These are phyloP conservation scores for Trichogramma dendrolimi DNA, from an alignment of 2,888 invertebrate species.

Conservation along the genomic window DNA sequence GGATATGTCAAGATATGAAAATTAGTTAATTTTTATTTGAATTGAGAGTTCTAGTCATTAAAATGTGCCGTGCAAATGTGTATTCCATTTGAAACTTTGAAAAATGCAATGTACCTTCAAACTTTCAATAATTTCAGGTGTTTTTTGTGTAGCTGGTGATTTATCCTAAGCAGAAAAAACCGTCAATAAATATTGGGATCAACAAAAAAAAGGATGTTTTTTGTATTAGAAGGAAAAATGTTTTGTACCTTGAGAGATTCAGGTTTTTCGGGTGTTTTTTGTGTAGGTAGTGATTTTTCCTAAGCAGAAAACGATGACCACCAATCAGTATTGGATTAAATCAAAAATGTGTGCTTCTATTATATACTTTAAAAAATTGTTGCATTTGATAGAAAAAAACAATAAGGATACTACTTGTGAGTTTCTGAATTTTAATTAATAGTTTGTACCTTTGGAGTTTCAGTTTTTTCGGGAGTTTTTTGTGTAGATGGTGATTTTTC, in stretches of 20 bases:
- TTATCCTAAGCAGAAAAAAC: background rate
- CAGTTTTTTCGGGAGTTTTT: slow-evolving; percentile 27
- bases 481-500: slow-evolving; percentile 27
- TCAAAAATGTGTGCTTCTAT: too few relatives aligned
- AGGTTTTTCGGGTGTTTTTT: slow-evolving; percentile 27
- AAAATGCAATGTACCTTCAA: background rate
- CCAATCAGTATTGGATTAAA: too few relatives aligned
- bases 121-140: background rate
- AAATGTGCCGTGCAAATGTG: too few relatives aligned
- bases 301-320: background rate
- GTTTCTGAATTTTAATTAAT: background rate
- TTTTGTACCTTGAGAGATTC: slow-evolving; percentile 17
- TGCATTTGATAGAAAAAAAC: too few relatives aligned
- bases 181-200: background rate
- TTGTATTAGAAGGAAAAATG: background rate
- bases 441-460: slow-evolving; percentile 29
- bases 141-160: background rate
- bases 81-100: too few relatives aligned
- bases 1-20: too few relatives aligned
- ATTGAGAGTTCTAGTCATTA: too few relatives aligned
- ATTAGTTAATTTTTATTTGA: too few relatives aligned
- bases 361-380: too few relatives aligned
- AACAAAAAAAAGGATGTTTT: too few relatives aligned
- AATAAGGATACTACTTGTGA: background rate
- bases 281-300: background rate